Evolutionary conservation across 2,113 vertebrate genomes (phyloP).

Genomic region (Forbesichthys agassizii): DNA sequence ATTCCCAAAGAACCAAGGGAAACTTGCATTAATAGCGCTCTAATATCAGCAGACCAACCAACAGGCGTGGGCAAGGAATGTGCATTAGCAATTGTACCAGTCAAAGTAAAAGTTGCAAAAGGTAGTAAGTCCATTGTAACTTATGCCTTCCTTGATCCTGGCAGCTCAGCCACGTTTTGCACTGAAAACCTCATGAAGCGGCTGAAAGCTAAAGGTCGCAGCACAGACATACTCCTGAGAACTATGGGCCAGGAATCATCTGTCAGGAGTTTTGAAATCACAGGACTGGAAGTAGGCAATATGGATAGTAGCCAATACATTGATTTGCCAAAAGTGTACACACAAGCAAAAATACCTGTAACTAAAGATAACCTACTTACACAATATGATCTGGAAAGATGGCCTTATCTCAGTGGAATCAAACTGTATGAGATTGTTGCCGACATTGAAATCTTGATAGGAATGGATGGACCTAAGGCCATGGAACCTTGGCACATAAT

Average conservation of each 20-base stretch:
- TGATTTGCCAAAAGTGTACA: neutral
- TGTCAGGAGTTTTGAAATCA: neutral
- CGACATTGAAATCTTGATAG: too few species aligned
- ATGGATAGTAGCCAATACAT: neutral
- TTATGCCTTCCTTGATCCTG: conserved; percentile 18
- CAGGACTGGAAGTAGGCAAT: neutral
- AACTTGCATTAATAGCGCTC: neutral
- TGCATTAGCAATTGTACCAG: neutral
- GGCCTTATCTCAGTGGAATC: neutral
- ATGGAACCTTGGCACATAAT: too few species aligned
- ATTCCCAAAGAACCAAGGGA: neutral
- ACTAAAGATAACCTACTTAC: neutral
- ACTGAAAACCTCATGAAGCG: neutral
- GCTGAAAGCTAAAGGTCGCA: conserved; percentile 3
- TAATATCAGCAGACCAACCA: neutral
- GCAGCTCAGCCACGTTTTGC: conserved; percentile 16
- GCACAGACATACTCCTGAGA: neutral
- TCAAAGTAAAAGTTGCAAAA: neutral
- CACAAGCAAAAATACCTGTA: neutral
- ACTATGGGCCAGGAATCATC: neutral
- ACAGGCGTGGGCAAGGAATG: neutral
- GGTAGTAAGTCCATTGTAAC: neutral
- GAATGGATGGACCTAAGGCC: too few species aligned
- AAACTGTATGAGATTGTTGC: too few species aligned
- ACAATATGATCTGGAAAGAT: neutral